phyloP scores from a whole-genome alignment of 2,888 invertebrate genomes.

The Laspeyria flexula region DNA sequence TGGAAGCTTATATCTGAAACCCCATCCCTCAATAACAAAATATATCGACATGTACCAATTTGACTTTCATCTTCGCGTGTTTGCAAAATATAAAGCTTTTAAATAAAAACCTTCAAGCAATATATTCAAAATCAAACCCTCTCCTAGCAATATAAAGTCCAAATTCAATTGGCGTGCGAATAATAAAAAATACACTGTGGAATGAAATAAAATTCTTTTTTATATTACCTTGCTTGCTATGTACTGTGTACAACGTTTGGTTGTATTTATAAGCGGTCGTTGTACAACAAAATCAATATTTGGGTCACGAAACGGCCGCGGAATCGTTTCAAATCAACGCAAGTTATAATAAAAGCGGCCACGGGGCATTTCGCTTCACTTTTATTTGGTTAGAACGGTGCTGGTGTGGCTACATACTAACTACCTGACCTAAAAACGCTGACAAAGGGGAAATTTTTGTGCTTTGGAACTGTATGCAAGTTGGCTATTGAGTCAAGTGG shows the following conservation, averaged over 20 bases:
- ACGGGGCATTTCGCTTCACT: slow-evolving; percentile 6
- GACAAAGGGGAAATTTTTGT: no score
- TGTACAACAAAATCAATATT: slow-evolving; percentile 46
- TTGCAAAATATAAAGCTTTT: slow-evolving; percentile 34
- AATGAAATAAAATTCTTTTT: slow-evolving; percentile 36
- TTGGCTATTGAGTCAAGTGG: no score
- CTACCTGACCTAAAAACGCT: no score
- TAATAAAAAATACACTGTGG: slow-evolving; percentile 23
- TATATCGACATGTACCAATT: slow-evolving; percentile 34
- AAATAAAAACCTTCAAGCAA: slow-evolving; percentile 16
- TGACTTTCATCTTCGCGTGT: slow-evolving; percentile 44
- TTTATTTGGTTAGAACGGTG: neutral
- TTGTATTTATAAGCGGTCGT: slow-evolving; percentile 24
- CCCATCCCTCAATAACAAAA: slow-evolving; percentile 23
- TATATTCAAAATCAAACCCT: slow-evolving; percentile 17
- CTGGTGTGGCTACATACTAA: no score
- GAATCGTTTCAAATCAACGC: slow-evolving; percentile 33
- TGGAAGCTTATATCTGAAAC: slow-evolving; percentile 11
- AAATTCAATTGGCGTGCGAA: slow-evolving; percentile 20
- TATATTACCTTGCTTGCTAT: slow-evolving; percentile 27
- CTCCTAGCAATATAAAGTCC: slow-evolving; percentile 12
- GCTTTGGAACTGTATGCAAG: no score
- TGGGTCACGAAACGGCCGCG: slow-evolving; percentile 44
- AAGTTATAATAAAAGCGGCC: slow-evolving; percentile 12
- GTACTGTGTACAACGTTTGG: slow-evolving; percentile 10